Evolutionary conservation across 2,888 invertebrate genomes (phyloP), one percentile per base, ranked within the genome.

Genomic region (Euplagia quadripunctaria): DNA sequence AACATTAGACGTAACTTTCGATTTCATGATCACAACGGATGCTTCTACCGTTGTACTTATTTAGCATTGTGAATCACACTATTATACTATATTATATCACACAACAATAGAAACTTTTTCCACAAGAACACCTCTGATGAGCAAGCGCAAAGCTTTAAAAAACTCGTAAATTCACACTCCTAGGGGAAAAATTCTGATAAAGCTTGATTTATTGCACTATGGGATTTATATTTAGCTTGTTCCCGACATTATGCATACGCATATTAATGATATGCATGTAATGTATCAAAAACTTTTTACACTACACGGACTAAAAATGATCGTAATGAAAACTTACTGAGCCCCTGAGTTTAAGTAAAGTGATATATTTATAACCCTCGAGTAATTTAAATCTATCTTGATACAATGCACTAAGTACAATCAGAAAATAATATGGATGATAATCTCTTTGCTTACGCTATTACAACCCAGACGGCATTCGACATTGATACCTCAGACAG

Each of bases 131-230:
- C 11, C 58, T 81, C 72, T 75, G 76, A 80, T 82, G 80, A 80
- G 75, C 80, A 80, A 82, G 81, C 77, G 84, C 80, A 86, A 84
- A 85, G 86, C 81, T 79, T 83, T 86, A 85, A 89, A 89, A 87
- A 89, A 83, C 87, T 87, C 91, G 90, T 93, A 92, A 92, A 92
- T 91, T 87, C 84, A 72, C 79, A 82, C 84, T 89, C 92, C 89
- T 90, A 85, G 85, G 89, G 88, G 91, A 87, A 82, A 86, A 81
- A 90, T 90, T 87, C 86, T 87, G 91, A 92, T 91, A 92, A 92
- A 90, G 92, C 83, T 91, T 90, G 92, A 93, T 92, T 93, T 92
- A 93, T 91, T 88, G 86, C 86, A 74, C 82, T 79, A 79, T 83
- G 81, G 89, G 90, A 92, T 92, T 92, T 92, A 92, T 90, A 86